A percentile compares a stretch with the other conserved stretches of the same genome.
phyloP scores from a whole-genome alignment of 2,797 vertebrate genomes.

The Epinephelus awoara region DNA sequence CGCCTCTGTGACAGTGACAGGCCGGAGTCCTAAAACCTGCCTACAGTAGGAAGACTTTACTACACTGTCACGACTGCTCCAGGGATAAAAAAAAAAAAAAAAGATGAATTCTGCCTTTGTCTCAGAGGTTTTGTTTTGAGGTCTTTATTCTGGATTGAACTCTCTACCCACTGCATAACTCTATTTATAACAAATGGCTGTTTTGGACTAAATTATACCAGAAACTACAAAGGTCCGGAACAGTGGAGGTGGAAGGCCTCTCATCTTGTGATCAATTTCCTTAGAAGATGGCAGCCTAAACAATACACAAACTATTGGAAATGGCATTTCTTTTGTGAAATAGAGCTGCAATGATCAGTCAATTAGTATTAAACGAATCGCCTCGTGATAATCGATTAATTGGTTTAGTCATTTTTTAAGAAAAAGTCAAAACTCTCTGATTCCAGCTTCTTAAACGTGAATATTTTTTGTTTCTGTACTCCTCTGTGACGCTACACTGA shows the following conservation, averaged over 20 bases:
- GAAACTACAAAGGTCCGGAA: not conserved
- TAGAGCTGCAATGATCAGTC: too few species aligned
- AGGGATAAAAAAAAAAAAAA: not conserved
- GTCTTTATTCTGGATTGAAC: not conserved
- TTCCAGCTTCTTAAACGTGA: too few species aligned
- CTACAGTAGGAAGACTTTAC: slow-evolving; percentile 20
- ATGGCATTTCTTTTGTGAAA: not conserved
- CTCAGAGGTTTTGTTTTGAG: slow-evolving; percentile 18
- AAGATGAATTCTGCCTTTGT: not conserved
- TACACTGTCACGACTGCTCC: slow-evolving; percentile 23
- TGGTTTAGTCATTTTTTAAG: too few species aligned
- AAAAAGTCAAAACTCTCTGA: too few species aligned
- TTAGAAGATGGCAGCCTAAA: not conserved
- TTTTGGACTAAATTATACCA: not conserved
- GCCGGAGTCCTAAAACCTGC: slow-evolving; percentile 29
- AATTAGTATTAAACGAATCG: too few species aligned
- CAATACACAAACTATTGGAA: not conserved
- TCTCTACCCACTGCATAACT: not conserved
- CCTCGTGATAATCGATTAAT: too few species aligned
- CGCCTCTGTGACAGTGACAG: slow-evolving; percentile 48
- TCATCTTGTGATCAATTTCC: not conserved
- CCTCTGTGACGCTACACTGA: too few species aligned
- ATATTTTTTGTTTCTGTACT: too few species aligned
- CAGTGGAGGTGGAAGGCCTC: not conserved
- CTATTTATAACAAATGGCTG: not conserved